Base-by-base conservation (phyloP, 1,140 invertebrate species). In the Zaprionus nigranus region DNA sequence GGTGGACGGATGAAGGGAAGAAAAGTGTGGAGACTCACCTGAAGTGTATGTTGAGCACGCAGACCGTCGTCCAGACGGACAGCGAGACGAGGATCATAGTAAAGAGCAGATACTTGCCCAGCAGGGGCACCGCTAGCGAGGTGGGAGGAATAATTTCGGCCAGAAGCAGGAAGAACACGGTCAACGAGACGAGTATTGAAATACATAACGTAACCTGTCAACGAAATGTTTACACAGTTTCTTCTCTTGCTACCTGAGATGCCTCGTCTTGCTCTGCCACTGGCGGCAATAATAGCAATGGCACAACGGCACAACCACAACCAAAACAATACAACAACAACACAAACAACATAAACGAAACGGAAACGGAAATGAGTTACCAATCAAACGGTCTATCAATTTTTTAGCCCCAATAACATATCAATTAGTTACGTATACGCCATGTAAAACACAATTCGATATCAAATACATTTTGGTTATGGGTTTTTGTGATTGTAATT, bases 111-210 rank as follows among this genome's bases (percentile, higher is more conserved):
- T 98, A 98, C 94, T 99, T 99, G 76, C 98, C 98, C 64, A 99
- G 96, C 60, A 99, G 93, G n/a, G 99, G 98, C 79, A 99, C 97
- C 17, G 98, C 98, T 76, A 99, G 94, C 17, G 98, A 99, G 20
- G 99, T 99, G 15, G 98, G 98, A 43, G 99, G 99, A 92, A 99
- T 99, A 91, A 99, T 98, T 94, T 99, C 98, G 64, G 98, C 98
- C 86, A 99, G 93, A 75, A 99, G 94, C 91, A 99, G 95, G 95
- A 99, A 99, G 94, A 99, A 99, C 93, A 99, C 98, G 92, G 98
- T 99, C 91, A 99, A 94, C 59, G 99, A 99, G 78, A 99, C 96
- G 75, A 99, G 95, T 93, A 99, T 99, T 86, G 98, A 99, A 93
- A 99, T 99, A 94, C 98, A 99, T 85, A 99, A 95, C 80, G 98